These are phyloP conservation scores for Carassius auratus DNA, from an alignment of 2,113 vertebrate genomes.

Conservation along the genomic window DNA sequence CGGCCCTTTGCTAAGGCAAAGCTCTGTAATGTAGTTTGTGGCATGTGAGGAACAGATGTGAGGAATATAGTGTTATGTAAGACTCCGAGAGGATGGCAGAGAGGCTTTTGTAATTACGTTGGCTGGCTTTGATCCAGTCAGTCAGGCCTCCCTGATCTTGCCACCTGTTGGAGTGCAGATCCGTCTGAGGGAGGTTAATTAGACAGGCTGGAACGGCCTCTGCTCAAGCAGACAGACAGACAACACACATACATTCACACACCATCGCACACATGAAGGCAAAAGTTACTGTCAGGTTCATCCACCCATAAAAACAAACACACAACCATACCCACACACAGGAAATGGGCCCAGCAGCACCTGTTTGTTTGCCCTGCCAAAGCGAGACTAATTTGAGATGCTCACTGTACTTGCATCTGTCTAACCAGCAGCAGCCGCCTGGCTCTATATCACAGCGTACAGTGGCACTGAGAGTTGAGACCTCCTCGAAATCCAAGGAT, in stretches of 20 bases:
- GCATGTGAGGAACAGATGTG: conserved; percentile 16
- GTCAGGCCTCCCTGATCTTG: conserved; percentile 61
- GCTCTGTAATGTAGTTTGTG: conserved; percentile 1
- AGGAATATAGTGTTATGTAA: conserved; percentile 60
- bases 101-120: conserved; percentile 71
- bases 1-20: conserved; percentile 16
- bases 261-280: background rate
- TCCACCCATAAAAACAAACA: conserved; percentile 32
- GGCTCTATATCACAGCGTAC: conserved; percentile 33
- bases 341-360: conserved; percentile 35
- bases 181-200: conserved; percentile 71
- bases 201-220: conserved; percentile 53
- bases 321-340: background rate
- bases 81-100: conserved; percentile 45
- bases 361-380: conserved; percentile 27
- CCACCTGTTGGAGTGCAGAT: conserved; percentile 73
- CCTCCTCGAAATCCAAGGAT: conserved; percentile 39
- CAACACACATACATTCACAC: background rate
- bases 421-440: conserved; percentile 38
- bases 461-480: conserved; percentile 27
- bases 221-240: conserved; percentile 10
- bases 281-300: conserved; percentile 37
- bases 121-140: conserved; percentile 73
- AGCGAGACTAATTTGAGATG: conserved; percentile 9
- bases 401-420: conserved; percentile 44